Evolutionary conservation across 2,888 invertebrate species (phyloP).

Genomic region (Drosophila putrida): DNA sequence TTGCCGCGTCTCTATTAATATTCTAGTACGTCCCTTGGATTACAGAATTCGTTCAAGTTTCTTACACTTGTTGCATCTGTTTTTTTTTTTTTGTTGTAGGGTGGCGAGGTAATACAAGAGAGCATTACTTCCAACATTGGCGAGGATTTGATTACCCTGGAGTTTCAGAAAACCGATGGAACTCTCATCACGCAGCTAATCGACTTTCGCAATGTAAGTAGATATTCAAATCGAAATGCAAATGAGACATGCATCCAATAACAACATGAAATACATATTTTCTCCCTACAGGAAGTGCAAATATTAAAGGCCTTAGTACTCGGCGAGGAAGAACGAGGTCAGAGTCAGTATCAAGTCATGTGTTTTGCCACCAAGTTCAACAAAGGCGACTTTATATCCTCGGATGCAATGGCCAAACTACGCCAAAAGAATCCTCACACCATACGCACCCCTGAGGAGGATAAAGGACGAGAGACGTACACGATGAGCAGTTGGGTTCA

Average conservation of each 20-base stretch:
- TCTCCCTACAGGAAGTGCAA: constrained; percentile 92
- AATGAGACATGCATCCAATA: not conserved
- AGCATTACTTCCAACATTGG: constrained; percentile 96
- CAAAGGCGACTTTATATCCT: constrained; percentile 97
- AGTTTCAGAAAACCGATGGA: constrained; percentile 96
- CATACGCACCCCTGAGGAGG: constrained; percentile 95
- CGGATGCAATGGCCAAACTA: constrained; percentile 98
- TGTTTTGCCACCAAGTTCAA: constrained; percentile 96
- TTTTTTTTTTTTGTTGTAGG: constrained; percentile 86
- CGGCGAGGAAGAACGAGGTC: constrained; percentile 96
- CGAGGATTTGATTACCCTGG: constrained; percentile 94
- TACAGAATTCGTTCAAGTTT: constrained; percentile 16
- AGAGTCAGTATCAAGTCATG: constrained; percentile 94
- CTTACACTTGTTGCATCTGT: constrained; percentile 63
- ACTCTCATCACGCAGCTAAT: constrained; percentile 96
- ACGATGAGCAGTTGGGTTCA: constrained; percentile 94
- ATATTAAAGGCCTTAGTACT: constrained; percentile 94
- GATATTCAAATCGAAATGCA: not conserved
- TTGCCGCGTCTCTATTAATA: constrained; percentile 63
- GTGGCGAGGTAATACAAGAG: constrained; percentile 97
- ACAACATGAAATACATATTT: not conserved
- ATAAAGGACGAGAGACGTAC: constrained; percentile 93
- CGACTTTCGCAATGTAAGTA: constrained; percentile 96
- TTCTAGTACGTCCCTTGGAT: constrained; percentile 46
- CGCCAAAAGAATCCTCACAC: constrained; percentile 96